These are phyloP conservation scores for Oceanodroma tethys DNA, from an alignment of 2,113 vertebrate species.

Conservation along the genomic window DNA sequence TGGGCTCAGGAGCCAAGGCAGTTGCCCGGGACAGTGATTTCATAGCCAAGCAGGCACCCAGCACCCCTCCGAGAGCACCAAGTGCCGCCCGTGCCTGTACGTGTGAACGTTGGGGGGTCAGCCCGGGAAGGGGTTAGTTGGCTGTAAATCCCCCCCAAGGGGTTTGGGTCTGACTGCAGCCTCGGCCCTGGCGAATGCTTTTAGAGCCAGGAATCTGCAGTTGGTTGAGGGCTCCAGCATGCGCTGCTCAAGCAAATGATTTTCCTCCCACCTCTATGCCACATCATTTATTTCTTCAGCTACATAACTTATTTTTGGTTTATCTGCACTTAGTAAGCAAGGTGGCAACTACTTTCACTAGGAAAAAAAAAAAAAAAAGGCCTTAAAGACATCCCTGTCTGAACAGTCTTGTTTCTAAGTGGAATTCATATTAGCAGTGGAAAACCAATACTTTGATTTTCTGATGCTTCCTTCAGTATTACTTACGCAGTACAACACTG, in stretches of 20 bases:
- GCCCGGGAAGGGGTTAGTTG: accelerated
- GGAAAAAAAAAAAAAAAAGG: neutral
- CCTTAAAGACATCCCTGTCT: neutral
- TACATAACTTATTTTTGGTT: neutral
- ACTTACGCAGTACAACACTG: accelerated
- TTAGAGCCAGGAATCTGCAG: neutral
- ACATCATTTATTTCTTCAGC: neutral
- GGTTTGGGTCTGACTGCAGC: neutral
- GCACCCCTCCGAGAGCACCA: neutral
- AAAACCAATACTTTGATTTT: accelerated
- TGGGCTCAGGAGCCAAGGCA: neutral
- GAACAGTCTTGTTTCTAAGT: neutral
- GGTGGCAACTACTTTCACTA: neutral
- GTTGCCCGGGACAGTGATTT: neutral
- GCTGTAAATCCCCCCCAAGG: neutral
- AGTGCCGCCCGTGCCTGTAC: accelerated
- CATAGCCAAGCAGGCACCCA: neutral
- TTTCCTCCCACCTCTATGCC: neutral
- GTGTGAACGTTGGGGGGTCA: neutral
- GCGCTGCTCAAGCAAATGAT: accelerated
- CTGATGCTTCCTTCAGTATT: neutral
- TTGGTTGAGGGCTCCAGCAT: accelerated
- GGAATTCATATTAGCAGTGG: neutral
- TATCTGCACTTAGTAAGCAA: too few species aligned
- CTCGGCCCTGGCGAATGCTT: neutral